Evolutionary conservation across 2,888 invertebrate genomes (phyloP), one percentile per base, ranked within the genome.

Genomic region (Oithona nana): DNA sequence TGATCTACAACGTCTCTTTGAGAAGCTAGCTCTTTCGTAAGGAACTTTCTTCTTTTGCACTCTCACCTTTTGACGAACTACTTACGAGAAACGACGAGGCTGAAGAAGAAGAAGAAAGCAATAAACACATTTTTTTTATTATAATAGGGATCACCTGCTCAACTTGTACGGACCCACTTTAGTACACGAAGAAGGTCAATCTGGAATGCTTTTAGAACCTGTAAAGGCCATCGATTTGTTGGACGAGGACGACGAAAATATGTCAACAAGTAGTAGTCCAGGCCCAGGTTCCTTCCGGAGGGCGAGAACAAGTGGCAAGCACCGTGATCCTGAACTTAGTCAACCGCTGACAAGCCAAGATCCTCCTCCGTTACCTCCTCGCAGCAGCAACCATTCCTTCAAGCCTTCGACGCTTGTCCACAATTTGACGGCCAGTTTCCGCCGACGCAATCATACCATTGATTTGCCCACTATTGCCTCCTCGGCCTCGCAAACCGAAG

Each of bases 101-200:
- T n/a, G n/a, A n/a, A n/a, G n/a, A n/a, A n/a, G n/a, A n/a, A n/a
- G n/a, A n/a, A n/a, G n/a, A n/a, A n/a, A n/a, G n/a, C n/a, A n/a
- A n/a, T n/a, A n/a, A n/a, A n/a, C n/a, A n/a, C n/a, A n/a, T n/a
- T n/a, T n/a, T n/a, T n/a, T n/a, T n/a, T 39, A 39, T 6, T 16
- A 39, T 16, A 11, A 39, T 57, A 68, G 68, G 29, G 69, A 69
- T 55, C 69, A 69, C 59, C 68, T 66, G 57, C 68, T 68, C 58
- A 68, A 69, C 57, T 64, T 69, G 24, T 69, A 69, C 63, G 69
- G 69, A 13, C 68, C 68, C 22, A 66, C 68, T 4, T 66, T 67
- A 29, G 67, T 65, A 8, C 65, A 66, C 3, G 68, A 69, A 64
- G 67, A 67, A 6, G 64, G 66, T 29, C 39, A 39, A 39, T 6